Evolutionary conservation across 2,113 vertebrate genomes (phyloP).

Genomic region (Nibea coibor): DNA sequence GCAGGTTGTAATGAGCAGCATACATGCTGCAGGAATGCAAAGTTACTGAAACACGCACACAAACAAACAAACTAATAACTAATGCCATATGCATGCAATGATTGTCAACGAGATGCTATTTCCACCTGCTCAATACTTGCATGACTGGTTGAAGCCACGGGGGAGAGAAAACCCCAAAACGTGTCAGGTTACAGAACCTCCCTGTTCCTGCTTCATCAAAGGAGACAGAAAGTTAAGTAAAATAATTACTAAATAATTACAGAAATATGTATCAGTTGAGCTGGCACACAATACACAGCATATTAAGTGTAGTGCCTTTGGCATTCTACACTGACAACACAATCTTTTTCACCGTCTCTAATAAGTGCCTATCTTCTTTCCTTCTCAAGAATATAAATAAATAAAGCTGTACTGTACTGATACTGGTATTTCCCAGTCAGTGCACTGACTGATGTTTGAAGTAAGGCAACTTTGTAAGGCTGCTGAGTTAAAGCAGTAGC

Average conservation of each 20-base stretch:
- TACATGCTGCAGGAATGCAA: background rate
- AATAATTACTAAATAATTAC: background rate
- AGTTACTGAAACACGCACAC: too few species aligned
- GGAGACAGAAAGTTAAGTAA: background rate
- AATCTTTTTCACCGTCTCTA: background rate
- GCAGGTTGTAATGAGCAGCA: background rate
- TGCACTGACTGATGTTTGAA: constrained; percentile 48
- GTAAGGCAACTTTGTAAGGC: constrained; percentile 56
- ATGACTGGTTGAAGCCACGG: too few species aligned
- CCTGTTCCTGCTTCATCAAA: too few species aligned
- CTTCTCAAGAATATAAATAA: constrained; percentile 15
- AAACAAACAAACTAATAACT: background rate
- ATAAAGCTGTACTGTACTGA: constrained; percentile 10
- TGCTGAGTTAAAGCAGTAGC: constrained; percentile 55
- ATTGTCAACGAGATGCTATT: background rate
- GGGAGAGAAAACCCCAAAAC: background rate
- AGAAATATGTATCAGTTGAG: background rate
- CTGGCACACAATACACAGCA: background rate
- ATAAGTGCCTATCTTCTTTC: background rate
- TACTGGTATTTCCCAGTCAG: constrained; percentile 40
- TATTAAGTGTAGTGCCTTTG: background rate
- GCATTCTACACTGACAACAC: background rate
- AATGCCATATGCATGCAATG: background rate
- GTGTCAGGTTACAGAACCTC: background rate
- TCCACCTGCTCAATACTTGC: background rate